Evolutionary conservation across 2,797 vertebrate species (phyloP).

Genomic region (Euphonia xanthogaster): DNA sequence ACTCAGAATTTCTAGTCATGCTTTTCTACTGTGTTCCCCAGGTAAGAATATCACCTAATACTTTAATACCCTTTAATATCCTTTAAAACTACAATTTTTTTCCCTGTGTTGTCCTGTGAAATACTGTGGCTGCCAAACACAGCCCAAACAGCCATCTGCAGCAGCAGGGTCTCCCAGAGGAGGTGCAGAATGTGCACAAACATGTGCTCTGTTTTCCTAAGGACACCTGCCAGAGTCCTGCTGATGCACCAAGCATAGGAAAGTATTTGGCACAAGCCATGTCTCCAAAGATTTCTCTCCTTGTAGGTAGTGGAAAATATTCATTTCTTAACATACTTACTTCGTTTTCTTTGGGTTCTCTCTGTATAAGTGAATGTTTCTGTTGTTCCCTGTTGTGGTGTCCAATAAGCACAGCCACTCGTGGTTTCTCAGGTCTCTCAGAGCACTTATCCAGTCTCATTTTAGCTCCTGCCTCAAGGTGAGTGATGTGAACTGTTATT

Average conservation of each 20-base stretch:
- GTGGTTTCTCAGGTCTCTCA: background rate
- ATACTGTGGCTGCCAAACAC: background rate
- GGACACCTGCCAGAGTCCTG: constrained; percentile 50
- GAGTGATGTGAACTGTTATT: background rate
- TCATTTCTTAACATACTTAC: background rate
- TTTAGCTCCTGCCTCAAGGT: constrained; percentile 24
- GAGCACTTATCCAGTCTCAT: background rate
- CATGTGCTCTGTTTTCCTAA: constrained; percentile 29
- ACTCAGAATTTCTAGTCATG: background rate
- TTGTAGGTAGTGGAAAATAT: constrained; percentile 46
- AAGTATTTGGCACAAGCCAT: background rate
- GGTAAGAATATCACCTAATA: background rate
- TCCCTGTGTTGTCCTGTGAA: background rate
- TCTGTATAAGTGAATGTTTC: background rate
- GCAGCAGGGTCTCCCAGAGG: constrained; percentile 46
- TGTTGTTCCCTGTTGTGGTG: background rate
- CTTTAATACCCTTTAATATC: background rate
- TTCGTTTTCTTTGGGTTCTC: background rate
- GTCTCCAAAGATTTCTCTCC: constrained; percentile 26
- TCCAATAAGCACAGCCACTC: background rate
- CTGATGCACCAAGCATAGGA: constrained; percentile 31
- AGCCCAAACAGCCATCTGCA: background rate
- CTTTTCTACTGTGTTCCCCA: background rate
- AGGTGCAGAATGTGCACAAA: constrained; percentile 41
- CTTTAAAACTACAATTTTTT: background rate